Percentiles rank a stretch among this genome's conserved stretches.
phyloP scores from a whole-genome alignment of 1,140 invertebrate species.

The Samia ricini region DNA sequence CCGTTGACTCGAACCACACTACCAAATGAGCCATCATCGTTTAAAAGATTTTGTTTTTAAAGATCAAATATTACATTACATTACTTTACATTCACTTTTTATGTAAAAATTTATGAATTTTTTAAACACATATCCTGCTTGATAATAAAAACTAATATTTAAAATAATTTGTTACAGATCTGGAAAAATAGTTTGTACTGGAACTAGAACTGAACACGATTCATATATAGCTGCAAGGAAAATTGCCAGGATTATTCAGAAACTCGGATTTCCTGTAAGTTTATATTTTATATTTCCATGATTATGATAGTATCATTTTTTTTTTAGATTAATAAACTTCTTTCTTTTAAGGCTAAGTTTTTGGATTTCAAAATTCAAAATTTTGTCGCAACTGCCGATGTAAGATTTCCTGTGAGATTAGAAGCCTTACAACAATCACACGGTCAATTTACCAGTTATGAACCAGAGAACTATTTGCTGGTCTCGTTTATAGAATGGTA shows the following conservation, averaged over 20 bases:
- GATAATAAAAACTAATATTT: not conserved
- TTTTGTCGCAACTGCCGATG: conserved; percentile 98
- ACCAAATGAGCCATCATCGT: too few species aligned
- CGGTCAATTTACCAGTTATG: conserved; percentile 96
- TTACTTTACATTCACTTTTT: too few species aligned
- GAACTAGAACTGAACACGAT: conserved; percentile 97
- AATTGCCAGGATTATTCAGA: conserved; percentile 99
- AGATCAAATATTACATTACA: too few species aligned
- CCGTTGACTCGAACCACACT: too few species aligned
- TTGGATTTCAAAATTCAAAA: conserved; percentile 99
- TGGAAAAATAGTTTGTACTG: conserved; percentile 99
- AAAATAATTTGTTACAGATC: conserved; percentile 80
- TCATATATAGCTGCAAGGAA: conserved; percentile 96
- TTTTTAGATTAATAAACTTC: not conserved
- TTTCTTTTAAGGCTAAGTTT: conserved; percentile 89
- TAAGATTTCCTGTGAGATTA: conserved; percentile 97
- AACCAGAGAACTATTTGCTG: conserved; percentile 97
- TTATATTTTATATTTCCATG: not conserved
- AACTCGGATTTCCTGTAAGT: conserved; percentile 95
- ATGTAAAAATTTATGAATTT: too few species aligned
- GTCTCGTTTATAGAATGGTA: conserved; percentile 98
- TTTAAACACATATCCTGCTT: not conserved
- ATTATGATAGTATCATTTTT: not conserved
- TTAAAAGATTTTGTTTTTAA: too few species aligned
- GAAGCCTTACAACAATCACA: conserved; percentile 97